Evolutionary conservation across 1,140 invertebrate genomes (phyloP).

Genomic region (Macrotrachela quadricornifera): DNA sequence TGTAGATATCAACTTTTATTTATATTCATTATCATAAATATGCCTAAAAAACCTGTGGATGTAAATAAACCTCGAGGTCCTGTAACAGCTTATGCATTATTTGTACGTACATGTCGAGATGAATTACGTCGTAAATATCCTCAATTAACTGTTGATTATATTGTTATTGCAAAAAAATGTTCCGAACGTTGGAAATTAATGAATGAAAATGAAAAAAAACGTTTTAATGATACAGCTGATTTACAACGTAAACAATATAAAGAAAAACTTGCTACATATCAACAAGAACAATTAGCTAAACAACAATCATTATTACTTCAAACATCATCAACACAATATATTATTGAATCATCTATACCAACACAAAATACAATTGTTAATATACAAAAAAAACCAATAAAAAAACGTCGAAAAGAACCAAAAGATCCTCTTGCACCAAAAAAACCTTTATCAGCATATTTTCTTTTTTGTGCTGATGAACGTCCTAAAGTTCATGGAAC

Average conservation of each 20-base stretch:
- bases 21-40: too few relatives aligned
- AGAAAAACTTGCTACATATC: constrained; percentile 79
- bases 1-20: too few relatives aligned
- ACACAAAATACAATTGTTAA: too few relatives aligned
- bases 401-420: background rate
- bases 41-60: too few relatives aligned
- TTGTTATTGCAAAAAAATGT: constrained; percentile 94
- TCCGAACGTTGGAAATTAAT: constrained; percentile 98
- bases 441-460: constrained; percentile 70
- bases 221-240: constrained; percentile 90
- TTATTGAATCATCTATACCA: too few relatives aligned
- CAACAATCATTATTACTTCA: background rate
- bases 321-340: too few relatives aligned
- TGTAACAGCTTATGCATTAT: constrained; percentile 97
- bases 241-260: constrained; percentile 83
- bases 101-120: constrained; percentile 92
- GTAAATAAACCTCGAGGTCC: constrained; percentile 61
- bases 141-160: constrained; percentile 86
- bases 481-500: constrained; percentile 68
- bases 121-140: constrained; percentile 93
- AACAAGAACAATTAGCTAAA: constrained; percentile 51
- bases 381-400: too few relatives aligned
- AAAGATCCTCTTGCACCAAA: constrained; percentile 3
- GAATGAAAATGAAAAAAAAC: constrained; percentile 89
- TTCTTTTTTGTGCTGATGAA: constrained; percentile 96